These are phyloP conservation scores for Enteromius fasciolatus DNA, from an alignment of 2,797 vertebrate genomes.

Conservation along the genomic window DNA sequence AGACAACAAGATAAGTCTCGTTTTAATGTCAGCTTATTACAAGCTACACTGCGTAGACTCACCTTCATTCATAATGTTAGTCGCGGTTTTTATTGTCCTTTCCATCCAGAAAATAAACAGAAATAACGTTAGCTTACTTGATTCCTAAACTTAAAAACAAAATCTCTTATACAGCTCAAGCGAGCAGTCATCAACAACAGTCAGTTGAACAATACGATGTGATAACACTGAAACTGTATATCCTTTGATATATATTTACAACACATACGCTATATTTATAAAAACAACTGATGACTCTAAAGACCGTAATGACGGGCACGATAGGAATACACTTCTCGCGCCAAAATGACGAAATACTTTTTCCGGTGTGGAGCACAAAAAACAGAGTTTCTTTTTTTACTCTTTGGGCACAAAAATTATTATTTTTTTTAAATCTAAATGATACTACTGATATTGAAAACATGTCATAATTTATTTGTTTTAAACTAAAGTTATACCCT, in stretches of 20 bases:
- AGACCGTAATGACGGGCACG: no score
- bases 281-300: background rate
- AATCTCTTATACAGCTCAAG: background rate
- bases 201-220: background rate
- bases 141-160: background rate
- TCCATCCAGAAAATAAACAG: background rate
- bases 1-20: background rate
- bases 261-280: background rate
- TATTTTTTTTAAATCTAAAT: background rate
- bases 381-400: background rate
- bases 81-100: background rate
- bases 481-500: background rate
- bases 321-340: background rate
- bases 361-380: slow-evolving; percentile 8
- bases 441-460: background rate
- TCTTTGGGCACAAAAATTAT: background rate
- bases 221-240: background rate
- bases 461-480: background rate
- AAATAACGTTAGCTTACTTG: background rate
- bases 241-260: background rate
- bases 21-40: background rate
- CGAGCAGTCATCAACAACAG: background rate
- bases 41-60: background rate
- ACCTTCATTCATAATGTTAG: background rate
- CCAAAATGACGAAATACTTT: slow-evolving; percentile 31